Evolutionary conservation across 2,113 vertebrate genomes (phyloP).

Genomic region (Cheilinus undulatus): DNA sequence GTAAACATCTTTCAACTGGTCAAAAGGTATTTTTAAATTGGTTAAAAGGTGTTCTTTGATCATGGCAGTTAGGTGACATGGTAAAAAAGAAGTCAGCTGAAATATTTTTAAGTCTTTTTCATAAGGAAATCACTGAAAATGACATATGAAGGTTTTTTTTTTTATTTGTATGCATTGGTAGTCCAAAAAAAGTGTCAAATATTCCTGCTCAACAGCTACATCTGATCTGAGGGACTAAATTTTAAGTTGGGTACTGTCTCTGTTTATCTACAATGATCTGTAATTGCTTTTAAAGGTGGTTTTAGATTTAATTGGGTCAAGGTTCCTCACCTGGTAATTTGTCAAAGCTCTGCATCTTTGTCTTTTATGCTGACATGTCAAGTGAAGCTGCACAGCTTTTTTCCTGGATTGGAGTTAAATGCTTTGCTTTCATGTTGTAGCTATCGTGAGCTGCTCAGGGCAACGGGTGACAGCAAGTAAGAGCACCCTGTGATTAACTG

Average conservation of each 20-base stretch:
- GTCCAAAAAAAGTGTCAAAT: no score
- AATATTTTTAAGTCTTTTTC: no score
- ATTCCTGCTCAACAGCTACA: no score
- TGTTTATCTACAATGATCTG: background rate
- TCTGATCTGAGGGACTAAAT: no score
- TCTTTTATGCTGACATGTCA: conserved; percentile 44
- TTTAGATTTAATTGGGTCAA: conserved; percentile 28
- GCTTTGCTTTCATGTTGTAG: conserved; percentile 58
- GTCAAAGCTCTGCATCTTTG: conserved; percentile 27
- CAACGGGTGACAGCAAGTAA: conserved; percentile 48
- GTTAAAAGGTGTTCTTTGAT: no score
- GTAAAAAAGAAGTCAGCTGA: no score
- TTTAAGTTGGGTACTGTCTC: background rate
- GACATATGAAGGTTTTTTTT: no score
- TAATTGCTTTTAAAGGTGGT: conserved; percentile 10
- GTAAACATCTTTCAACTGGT: no score
- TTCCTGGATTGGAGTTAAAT: conserved; percentile 32
- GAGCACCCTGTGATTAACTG: conserved; percentile 67
- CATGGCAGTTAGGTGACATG: no score
- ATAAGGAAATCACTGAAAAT: no score
- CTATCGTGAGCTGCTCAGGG: conserved; percentile 55
- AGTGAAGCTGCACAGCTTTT: conserved; percentile 39
- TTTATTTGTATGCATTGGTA: no score
- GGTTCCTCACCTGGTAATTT: conserved; percentile 28
- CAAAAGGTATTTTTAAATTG: no score